Evolutionary conservation across 2,797 vertebrate genomes (phyloP).

Genomic region (Enteromius viviparus): DNA sequence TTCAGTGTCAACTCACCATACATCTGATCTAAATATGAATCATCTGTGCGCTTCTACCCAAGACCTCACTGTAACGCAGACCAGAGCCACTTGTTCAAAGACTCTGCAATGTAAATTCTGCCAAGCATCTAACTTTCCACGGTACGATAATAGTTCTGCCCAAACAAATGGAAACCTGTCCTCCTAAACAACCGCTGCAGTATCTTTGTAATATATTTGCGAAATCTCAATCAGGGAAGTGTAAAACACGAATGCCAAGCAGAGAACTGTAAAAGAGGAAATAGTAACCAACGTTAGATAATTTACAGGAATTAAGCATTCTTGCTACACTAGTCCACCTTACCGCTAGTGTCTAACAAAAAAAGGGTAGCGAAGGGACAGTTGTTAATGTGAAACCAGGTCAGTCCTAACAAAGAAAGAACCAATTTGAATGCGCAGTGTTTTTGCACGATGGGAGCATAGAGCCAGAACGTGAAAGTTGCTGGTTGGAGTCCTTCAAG

Average conservation of each 20-base stretch:
- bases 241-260: slow-evolving; percentile 10
- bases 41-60: slow-evolving; percentile 32
- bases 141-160: not conserved
- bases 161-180: not conserved
- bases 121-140: not conserved
- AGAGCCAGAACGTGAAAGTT: not conserved
- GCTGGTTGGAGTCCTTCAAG: not conserved
- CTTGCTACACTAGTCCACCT: slow-evolving; percentile 2
- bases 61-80: not conserved
- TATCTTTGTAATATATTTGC: not conserved
- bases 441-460: not conserved
- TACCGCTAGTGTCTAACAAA: slow-evolving; percentile 2
- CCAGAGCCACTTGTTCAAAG: not conserved
- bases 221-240: not conserved
- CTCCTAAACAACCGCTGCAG: not conserved
- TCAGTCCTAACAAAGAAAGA: slow-evolving; percentile 3
- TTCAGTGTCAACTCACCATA: slow-evolving; percentile 57
- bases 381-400: not conserved
- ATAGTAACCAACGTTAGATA: not conserved
- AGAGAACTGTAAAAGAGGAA: slow-evolving; percentile 47
- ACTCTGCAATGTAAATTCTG: not conserved
- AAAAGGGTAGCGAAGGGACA: not conserved
- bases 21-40: slow-evolving; percentile 45
- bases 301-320: slow-evolving; percentile 48
- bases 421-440: not conserved